Base-by-base conservation (phyloP, 2,888 invertebrate species). In the Baronia brevicornis region DNA sequence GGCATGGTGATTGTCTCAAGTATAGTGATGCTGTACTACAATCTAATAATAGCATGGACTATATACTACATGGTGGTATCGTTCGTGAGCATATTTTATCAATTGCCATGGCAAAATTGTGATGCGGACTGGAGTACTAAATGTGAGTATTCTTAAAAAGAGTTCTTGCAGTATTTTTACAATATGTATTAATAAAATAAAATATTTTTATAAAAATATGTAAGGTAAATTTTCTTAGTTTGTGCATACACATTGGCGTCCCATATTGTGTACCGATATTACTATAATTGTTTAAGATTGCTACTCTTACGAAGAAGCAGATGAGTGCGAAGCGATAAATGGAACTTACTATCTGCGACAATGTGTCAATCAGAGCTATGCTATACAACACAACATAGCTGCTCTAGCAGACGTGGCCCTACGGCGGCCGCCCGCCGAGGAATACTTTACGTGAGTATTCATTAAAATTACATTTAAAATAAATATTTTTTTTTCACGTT, bases 1-100 rank as follows among this genome's bases (percentile, higher is more conserved):
- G 91, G 91, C 43, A 91, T 91, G 91, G 89, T 91, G 38, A 87
- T 91, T 41, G 89, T 91, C n/a, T 91, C 91, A 41, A 84, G 88
- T 39, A 87, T 91, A 41, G 91, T 91, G 12, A 91, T 91, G 91
- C 77, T 91, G 19, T 91, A 91, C 59, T 91, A 91, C 63, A 91
- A 91, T 60, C 84, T 91, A 21, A 91, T 91, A 43, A 91, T 91
- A 46, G 91, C 91, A 28, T 92, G 92, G 92, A 91, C 91, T 19
- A 88, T 92, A 38, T 91, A 89, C 68, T 92, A 92, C 60, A 90
- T 91, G 87, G 58, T 60, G 2, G 84, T 79, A 4, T 84, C 84
- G 1, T 88, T 90, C 47, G 88, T 86, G 38, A 90, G 91, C 43
- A 86, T 90, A 35, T 84, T 86, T 39, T 86, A 87, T 58, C 75